Evolutionary conservation across 2,888 invertebrate genomes (phyloP), one percentile per base, ranked within the genome.

Genomic region (Mamestra brassicae): DNA sequence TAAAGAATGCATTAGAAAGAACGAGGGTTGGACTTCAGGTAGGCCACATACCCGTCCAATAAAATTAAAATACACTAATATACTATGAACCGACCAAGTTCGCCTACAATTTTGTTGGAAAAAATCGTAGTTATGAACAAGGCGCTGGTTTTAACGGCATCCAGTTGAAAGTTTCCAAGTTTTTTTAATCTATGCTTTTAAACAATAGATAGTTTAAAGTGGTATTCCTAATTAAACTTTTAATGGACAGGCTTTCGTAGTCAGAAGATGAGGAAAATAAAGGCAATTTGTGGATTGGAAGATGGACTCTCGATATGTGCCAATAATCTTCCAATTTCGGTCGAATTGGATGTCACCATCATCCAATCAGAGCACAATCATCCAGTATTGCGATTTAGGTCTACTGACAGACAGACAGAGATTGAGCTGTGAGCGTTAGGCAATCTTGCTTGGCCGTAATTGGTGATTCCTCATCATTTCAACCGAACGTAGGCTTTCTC

Each of bases 161-260:
- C 17, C 8, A 78, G 8, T n/a, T 42, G 6, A 63, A 79, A 63
- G 71, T 78, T 74, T 45, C 5, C 0, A 67, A 50, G 26, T 6
- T 55, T 61, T 71, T 77, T 81, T n/a, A 50, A 55, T 58, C 34
- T 70, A 10, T 54, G 15, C 65, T 70, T 76, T 74, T 72, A 63
- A 79, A 62, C 50, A 67, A 77, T 72, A 77, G 42, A 71, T 76
- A 60, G 50, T 69, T 78, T 45, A 50, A 69, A 75, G 63, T 67
- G 54, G 36, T 67, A 34, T 68, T 83, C 68, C 70, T 61, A 74
- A 72, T 62, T 45, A 62, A 62, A 62, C 7, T 62, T 45, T 61
- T 61, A 61, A 62, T 26, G 62, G 26, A 45, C 26, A 1, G 26
- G 15, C 4, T 50, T 64, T 10, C 1, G 0, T 26, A 26, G 26